Conservation (phyloP, 2,113 vertebrate genomes). For the Hydrolagus affinis region DNA sequence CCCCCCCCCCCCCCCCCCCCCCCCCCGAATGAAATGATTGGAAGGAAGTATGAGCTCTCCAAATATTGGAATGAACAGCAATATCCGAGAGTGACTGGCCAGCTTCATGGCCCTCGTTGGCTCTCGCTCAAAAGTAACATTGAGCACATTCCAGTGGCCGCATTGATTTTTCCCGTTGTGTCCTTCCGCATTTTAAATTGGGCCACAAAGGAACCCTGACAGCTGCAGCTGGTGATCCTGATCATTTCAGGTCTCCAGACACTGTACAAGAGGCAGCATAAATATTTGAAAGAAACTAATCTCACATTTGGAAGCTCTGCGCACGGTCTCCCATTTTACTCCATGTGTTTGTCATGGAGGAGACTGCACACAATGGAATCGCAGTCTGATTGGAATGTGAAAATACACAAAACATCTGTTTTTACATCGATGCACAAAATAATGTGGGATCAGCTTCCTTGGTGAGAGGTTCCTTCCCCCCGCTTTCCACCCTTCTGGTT, state of each 20-base stretch:
- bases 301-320: neutral
- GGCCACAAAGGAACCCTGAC: neutral
- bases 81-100: too few species aligned
- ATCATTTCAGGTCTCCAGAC: neutral
- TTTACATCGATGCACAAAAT: neutral
- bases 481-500: neutral
- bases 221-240: neutral
- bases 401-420: neutral
- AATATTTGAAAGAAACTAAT: constrained; percentile 17
- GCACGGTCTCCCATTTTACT: neutral
- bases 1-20: too few species aligned
- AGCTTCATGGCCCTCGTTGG: too few species aligned
- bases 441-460: neutral
- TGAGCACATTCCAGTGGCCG: neutral
- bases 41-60: too few species aligned
- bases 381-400: neutral
- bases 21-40: too few species aligned
- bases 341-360: neutral
- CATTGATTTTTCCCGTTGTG: neutral
- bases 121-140: too few species aligned
- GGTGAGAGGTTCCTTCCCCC: neutral
- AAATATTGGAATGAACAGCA: too few species aligned
- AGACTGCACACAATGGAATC: constrained; percentile 1
- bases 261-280: neutral
- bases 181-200: neutral